Percentiles rank a stretch among this genome's conserved stretches.
Evolutionary conservation across 2,797 vertebrate species (phyloP).

Genomic region (Pteronotus mesoamericanus): DNA sequence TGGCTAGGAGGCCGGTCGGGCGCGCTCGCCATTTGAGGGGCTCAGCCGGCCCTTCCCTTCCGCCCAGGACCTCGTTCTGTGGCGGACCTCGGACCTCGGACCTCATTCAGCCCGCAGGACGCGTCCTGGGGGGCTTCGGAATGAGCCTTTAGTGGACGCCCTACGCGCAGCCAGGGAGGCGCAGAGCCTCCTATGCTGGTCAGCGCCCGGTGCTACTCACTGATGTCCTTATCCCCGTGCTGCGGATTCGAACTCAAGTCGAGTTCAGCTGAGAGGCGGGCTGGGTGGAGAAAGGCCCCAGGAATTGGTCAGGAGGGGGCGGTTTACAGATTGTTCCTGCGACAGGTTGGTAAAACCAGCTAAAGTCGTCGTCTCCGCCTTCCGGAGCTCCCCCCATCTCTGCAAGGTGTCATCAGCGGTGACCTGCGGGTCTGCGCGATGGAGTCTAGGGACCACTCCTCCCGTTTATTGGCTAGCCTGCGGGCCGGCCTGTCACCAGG

Average conservation of each 20-base stretch:
- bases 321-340: neutral
- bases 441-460: neutral
- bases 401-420: no score
- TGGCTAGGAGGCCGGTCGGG: neutral
- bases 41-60: neutral
- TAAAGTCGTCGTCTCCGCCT: neutral
- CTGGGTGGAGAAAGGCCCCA: neutral
- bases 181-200: rapidly evolving
- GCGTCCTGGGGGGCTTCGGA: rapidly evolving
- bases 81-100: no score
- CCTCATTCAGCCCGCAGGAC: no score
- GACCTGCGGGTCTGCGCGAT: neutral
- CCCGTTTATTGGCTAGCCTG: neutral
- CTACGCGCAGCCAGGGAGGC: neutral
- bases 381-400: neutral
- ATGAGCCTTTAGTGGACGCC: neutral
- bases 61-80: neutral
- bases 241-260: neutral
- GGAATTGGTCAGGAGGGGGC: neutral
- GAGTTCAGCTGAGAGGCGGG: no score
- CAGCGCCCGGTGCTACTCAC: neutral
- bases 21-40: neutral
- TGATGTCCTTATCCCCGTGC: rapidly evolving
- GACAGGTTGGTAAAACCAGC: neutral
- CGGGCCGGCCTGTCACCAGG: no score